Evolutionary conservation across 2,797 vertebrate species (phyloP), one percentile per base, ranked within the genome.

Genomic region (Delichon dasypus): DNA sequence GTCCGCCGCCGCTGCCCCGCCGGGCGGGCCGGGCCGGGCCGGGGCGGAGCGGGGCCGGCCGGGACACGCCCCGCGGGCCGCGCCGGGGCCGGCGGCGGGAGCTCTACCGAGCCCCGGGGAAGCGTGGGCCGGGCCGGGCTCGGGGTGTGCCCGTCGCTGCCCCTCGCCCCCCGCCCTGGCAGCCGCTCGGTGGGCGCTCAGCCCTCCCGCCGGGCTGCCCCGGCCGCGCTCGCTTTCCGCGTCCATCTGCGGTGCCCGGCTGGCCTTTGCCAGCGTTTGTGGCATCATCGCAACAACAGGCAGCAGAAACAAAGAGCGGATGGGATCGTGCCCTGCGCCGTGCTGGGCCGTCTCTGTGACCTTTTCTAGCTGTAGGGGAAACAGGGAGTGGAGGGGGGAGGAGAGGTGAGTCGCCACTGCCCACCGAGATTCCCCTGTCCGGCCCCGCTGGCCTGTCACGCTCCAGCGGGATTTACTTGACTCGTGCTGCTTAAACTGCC

Each of bases 31-130:
- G 51, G 8, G 64, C 90, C 50, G 42, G 71, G 29, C 76, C 51
- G 76, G 72, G 89, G 32, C 76, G 62, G 76, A 76, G 89, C n/a
- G 72, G 91, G 90, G 88, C 86, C 11, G 67, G 47, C 47, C 47
- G 50, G 26, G 88, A 70, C 92, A 34, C 82, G 84, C 91, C 91
- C 55, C 55, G 13, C n/a, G 54, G 42, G 64, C 32, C 44, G 16
- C 42, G 30, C 87, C 17, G 22, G 9, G 9, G 15, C 18, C 23
- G 30, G 34, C 45, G 10, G 51, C 16, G 4, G 14, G 17, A 45
- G 61, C 50, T 7, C 5, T 4, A 5, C 15, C 7, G 38, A 9
- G 38, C 13, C 11, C 4, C 11, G 1, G 14, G n/a, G 19, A 26
- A 1, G 40, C 42, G 16, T 36, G 36, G 36, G 36, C 36, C 10